These are phyloP conservation scores for Plagodis dolabraria DNA, from an alignment of 2,888 invertebrate genomes.

Conservation along the genomic window DNA sequence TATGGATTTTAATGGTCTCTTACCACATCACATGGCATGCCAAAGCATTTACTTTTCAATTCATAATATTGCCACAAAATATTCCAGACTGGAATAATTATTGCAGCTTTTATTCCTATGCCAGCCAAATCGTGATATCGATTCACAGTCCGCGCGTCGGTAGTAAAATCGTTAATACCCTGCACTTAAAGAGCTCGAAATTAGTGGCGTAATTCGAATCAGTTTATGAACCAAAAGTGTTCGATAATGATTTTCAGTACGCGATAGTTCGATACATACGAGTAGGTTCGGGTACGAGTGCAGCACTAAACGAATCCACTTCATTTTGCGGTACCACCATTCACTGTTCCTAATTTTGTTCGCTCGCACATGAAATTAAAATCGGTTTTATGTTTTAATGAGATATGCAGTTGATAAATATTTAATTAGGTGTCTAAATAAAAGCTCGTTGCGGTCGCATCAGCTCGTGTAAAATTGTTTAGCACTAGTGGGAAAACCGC, in stretches of 20 bases:
- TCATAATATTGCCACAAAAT: too few relatives aligned
- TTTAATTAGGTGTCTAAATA: slow-evolving; percentile 84
- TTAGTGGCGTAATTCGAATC: slow-evolving; percentile 41
- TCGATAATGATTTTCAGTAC: slow-evolving; percentile 74
- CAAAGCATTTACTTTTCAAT: too few relatives aligned
- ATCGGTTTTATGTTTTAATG: slow-evolving; percentile 82
- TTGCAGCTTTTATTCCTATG: background rate
- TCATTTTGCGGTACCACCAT: slow-evolving; percentile 78
- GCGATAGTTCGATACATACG: slow-evolving; percentile 2
- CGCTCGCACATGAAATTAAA: slow-evolving; percentile 83
- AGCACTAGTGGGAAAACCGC: slow-evolving; percentile 48
- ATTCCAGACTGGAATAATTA: too few relatives aligned
- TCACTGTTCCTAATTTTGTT: slow-evolving; percentile 79
- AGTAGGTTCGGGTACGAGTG: slow-evolving; percentile 36
- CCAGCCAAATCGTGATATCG: slow-evolving; percentile 4
- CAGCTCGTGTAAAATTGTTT: slow-evolving; percentile 66
- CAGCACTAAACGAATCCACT: slow-evolving; percentile 69
- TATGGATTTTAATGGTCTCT: too few relatives aligned
- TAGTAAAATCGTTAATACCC: slow-evolving; percentile 22
- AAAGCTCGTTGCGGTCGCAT: slow-evolving; percentile 71
- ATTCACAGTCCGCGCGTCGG: slow-evolving; percentile 12
- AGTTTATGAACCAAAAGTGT: slow-evolving; percentile 65
- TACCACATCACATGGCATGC: too few relatives aligned
- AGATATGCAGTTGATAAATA: slow-evolving; percentile 83
- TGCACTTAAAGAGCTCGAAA: slow-evolving; percentile 39